These are phyloP conservation scores for Pectinophora gossypiella DNA, from an alignment of 1,140 invertebrate genomes.

Conservation along the genomic window DNA sequence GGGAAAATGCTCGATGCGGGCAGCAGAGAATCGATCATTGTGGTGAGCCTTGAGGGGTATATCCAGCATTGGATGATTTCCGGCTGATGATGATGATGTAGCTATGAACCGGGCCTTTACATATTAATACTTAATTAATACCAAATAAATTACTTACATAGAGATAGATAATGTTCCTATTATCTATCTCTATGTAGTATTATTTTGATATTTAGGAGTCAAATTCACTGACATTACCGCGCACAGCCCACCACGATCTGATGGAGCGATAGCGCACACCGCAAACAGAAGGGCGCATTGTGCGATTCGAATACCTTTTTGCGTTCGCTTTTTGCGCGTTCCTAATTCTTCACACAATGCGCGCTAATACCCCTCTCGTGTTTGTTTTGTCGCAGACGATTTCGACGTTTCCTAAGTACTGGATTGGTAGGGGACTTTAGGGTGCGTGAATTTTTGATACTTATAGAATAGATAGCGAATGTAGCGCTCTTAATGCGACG, in stretches of 20 bases:
- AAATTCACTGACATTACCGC: constrained; percentile 18
- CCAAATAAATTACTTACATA: too few species aligned
- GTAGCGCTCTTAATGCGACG: neutral
- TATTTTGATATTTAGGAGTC: too few species aligned
- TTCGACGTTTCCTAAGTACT: too few species aligned
- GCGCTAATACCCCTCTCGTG: constrained; percentile 20
- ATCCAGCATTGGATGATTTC: too few species aligned
- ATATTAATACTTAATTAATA: too few species aligned
- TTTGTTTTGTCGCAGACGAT: constrained; percentile 14
- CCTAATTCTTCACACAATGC: constrained; percentile 47
- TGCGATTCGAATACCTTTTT: constrained; percentile 33
- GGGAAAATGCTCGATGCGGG: too few species aligned
- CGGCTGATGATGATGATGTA: too few species aligned
- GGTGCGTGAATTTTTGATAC: neutral
- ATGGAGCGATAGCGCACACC: constrained; percentile 42
- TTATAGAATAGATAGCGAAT: neutral
- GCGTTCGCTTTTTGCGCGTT: constrained; percentile 45
- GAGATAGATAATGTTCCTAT: too few species aligned
- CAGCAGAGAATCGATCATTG: too few species aligned
- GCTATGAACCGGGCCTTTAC: too few species aligned
- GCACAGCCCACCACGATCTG: constrained; percentile 9
- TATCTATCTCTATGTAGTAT: too few species aligned
- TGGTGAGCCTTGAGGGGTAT: too few species aligned
- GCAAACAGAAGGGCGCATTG: constrained; percentile 57
- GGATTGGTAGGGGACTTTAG: neutral